Base-by-base conservation (phyloP, 2,797 vertebrate species). In the Amblyraja radiata region DNA sequence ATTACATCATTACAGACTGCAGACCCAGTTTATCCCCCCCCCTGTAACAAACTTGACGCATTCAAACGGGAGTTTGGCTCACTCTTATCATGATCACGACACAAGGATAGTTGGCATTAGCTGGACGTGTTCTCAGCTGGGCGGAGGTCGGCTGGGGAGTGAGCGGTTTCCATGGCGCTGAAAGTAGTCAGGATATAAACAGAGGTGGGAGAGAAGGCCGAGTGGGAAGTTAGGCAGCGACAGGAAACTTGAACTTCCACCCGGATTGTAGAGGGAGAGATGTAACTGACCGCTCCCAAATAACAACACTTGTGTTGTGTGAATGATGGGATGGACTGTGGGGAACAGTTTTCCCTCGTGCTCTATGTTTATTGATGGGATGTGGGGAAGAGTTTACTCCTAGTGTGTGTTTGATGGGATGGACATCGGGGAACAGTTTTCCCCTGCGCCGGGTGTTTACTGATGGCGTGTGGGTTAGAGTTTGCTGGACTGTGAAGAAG, bases 1-100 rank as follows among this genome's bases (percentile, higher is more conserved):
- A 88, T 88, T 88, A 88, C 84, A 88, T 88, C 84, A 88, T 18
- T 21, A 63, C 84, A 88, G 84, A n/a, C 10, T 14, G 25, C 58
- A 86, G 83, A 65, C 61, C 61, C 84, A 88, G 63, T 9, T 21
- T 65, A 36, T 65, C 46, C 46, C 46, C 39, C 39, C 8, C 65
- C 16, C 61, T 88, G 61, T 68, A 88, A 65, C 84, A 16, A 36
- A 88, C 61, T 58, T 25, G 16, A 32, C 61, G 28, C 58, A 1
- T 61, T 36, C 32, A 4, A 18, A 68, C 1, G 18, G 14, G 61
- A 6, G 18, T 6, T 86, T 36, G 0, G 54, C n/a, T n/a, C 61
- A 1, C 11, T 18, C n/a, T 86, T 16, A 88, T 39, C 32, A 13
- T 36, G 14, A 14, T 1, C 16, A 0, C 39, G 78, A 39, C 32